These are phyloP conservation scores for Coryphaenoides rupestris DNA, from an alignment of 2,113 vertebrate species.

Conservation along the genomic window DNA sequence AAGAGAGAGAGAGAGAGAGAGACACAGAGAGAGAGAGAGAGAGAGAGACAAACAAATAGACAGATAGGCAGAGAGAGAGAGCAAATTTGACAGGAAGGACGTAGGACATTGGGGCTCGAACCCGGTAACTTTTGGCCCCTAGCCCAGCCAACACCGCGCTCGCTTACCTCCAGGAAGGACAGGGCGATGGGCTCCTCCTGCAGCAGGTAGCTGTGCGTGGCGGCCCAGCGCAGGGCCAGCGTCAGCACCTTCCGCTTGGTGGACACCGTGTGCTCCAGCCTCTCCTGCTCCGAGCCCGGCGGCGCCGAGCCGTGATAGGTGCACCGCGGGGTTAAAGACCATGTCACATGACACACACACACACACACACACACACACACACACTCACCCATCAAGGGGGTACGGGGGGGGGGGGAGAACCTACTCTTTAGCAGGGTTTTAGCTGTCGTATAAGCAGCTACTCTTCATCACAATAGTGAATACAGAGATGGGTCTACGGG, in stretches of 20 bases:
- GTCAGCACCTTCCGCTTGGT: constrained; percentile 86
- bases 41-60: not conserved
- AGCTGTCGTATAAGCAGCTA: no score
- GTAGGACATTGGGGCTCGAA: not conserved
- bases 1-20: not conserved
- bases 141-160: not conserved
- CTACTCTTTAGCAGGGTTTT: no score
- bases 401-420: not conserved
- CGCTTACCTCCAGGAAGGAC: constrained; percentile 87
- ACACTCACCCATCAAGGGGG: no score
- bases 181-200: constrained; percentile 88
- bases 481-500: no score
- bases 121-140: not conserved
- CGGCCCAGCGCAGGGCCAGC: constrained; percentile 88
- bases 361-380: no score
- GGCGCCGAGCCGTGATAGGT: constrained; percentile 91
- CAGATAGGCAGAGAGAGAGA: not conserved
- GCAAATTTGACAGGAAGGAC: no score
- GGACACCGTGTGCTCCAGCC: constrained; percentile 87
- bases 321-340: constrained; percentile 58
- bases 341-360: no score
- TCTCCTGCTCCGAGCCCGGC: constrained; percentile 93
- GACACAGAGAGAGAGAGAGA: not conserved
- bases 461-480: no score
- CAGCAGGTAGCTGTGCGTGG: constrained; percentile 80